Conservation (phyloP, 2,888 invertebrate species). For the Thymelicus lineola region DNA sequence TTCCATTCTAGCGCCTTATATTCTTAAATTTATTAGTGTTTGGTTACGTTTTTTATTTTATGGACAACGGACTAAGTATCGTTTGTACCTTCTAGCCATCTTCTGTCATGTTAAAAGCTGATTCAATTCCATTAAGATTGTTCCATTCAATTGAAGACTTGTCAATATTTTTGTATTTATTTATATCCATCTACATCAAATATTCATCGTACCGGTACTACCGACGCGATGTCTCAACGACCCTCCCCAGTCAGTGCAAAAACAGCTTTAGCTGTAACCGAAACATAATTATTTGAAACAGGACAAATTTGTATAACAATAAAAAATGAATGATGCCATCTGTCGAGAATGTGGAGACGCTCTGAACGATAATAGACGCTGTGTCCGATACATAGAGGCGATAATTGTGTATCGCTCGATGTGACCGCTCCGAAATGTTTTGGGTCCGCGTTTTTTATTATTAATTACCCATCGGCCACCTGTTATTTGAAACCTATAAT, state of each 20-base stretch:
- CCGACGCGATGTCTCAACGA: not conserved
- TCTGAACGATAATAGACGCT: conserved; percentile 15
- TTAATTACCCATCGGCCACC: conserved; percentile 47
- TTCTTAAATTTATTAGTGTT: not conserved
- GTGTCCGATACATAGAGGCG: conserved; percentile 10
- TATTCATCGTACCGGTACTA: no score
- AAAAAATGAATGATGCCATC: conserved; percentile 35
- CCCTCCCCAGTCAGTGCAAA: conserved; percentile 4
- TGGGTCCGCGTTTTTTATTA: conserved; percentile 39
- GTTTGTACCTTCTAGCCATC: no score
- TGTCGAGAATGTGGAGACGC: conserved; percentile 24
- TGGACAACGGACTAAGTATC: no score
- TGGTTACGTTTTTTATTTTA: not conserved
- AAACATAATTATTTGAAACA: conserved; percentile 31
- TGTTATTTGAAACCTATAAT: conserved; percentile 54
- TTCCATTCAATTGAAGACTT: no score
- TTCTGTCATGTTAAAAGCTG: no score
- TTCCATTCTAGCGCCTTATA: not conserved
- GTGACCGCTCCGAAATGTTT: conserved; percentile 21
- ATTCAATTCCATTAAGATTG: no score
- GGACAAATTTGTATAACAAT: conserved; percentile 36
- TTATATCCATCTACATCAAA: no score
- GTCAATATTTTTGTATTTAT: no score
- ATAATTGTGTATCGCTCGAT: conserved; percentile 18
- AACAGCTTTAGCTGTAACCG: conserved; percentile 11